Evolutionary conservation across 64 coral and sea anemone genomes (phyloP), one percentile per base, ranked within the genome.

Genomic region (Dendronephthya gigantea): DNA sequence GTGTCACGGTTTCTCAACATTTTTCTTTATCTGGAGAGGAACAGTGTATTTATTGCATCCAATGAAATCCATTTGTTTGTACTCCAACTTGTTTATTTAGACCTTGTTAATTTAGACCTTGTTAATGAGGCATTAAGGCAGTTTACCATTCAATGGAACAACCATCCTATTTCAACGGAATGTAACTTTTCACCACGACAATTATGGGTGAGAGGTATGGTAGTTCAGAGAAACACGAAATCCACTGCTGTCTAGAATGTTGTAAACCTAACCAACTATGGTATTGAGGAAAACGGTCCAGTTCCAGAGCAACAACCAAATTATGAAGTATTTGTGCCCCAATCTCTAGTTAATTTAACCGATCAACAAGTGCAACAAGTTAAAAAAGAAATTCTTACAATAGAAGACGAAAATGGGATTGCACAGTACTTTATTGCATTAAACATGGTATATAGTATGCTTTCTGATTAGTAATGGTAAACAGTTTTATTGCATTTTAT

Each of bases 1-100:
- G 68, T 74, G 10, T 74, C 68, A 35, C 68, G 68, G 31, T 74
- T 74, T 74, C 68, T 74, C 13, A 74, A 74, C 68, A 74, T 74
- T 35, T 74, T 74, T 35, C 25, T 74, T 16, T 74, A 74, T 74
- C 68, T 74, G 11, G 68, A 74, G 68, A 13, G 68, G 31, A 74
- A 74, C 33, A 35, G 25, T 74, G 68, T 74, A 28, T 74, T 74
- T 27, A 1, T 25, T 74, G 9, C 33, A 30, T 27, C 10, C 33
- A 2, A 9, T 74, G 2, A 74, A 74, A 35, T 74, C 11, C 68
- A 74, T 74, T 27, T 74, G 68, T 74, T 74, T 15, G n/a, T 11
- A 16, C 68, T 74, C n/a, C 68, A 74, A n/a, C n/a, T n/a, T n/a
- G n/a, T n/a, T n/a, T n/a, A n/a, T n/a, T n/a, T n/a, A n/a, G n/a